Evolutionary conservation across 2,888 invertebrate species (phyloP).

Genomic region (Aethes cnicana): DNA sequence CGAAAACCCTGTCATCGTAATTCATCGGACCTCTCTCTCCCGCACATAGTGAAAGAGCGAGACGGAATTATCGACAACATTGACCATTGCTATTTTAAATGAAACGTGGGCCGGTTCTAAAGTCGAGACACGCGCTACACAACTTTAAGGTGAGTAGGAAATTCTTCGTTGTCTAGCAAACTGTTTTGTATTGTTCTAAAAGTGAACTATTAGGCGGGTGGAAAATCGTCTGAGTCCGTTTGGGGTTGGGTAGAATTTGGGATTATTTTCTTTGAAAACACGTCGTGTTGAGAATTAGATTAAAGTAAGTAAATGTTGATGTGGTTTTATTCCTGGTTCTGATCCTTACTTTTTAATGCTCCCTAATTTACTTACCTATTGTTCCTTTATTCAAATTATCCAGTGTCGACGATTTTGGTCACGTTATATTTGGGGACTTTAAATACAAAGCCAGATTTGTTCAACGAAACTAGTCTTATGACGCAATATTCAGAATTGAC

Average conservation of each 20-base stretch:
- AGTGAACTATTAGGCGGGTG: constrained; percentile 14
- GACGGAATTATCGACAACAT: constrained; percentile 2
- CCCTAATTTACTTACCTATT: no score
- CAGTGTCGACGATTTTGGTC: no score
- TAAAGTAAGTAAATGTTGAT: no score
- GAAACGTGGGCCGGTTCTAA: constrained; percentile 7
- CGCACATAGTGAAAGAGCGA: not conserved
- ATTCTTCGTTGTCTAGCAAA: constrained; percentile 21
- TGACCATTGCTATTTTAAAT: constrained; percentile 7
- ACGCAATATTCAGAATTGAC: no score
- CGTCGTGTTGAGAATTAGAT: no score
- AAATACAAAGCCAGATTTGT: no score
- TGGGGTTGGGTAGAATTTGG: not conserved
- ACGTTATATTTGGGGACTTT: no score
- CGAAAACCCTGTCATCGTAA: not conserved
- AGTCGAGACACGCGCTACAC: constrained; percentile 17
- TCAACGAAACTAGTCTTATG: no score
- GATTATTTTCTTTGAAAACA: not conserved
- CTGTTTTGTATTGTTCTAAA: constrained; percentile 18
- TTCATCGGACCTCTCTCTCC: constrained; percentile 1
- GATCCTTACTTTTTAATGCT: no score
- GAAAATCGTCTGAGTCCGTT: not conserved
- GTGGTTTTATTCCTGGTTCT: no score
- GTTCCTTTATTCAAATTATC: no score
- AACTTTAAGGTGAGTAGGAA: constrained; percentile 20